Evolutionary conservation across 2,888 invertebrate genomes (phyloP), one percentile per base, ranked within the genome.

Genomic region (Eupithecia pulchellata): DNA sequence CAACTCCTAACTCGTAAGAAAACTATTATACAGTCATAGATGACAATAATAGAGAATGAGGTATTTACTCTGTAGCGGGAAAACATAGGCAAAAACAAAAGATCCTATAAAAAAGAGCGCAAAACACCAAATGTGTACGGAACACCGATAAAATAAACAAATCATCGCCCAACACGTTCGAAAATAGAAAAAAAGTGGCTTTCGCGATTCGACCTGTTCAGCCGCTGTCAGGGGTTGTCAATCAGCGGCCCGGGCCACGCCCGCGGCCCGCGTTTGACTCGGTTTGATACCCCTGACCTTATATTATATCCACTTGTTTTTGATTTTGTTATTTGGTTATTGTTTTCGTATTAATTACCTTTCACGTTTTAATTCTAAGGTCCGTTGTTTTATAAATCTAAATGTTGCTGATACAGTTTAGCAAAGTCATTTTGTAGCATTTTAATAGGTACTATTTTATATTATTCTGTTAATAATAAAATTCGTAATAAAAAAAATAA

Each of bases 201-300:
- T 92, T 93, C 90, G 93, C 93, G 93, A 92, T 87, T 86, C 88
- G 90, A 90, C 92, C 93, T 91, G 91, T 91, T 91, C 89, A 90
- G 88, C 90, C 90, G 90, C 92, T 91, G 92, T 92, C 92, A 80
- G 85, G 80, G 85, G 82, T 32, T 92, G 93, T 91, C 93, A 93
- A 91, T 92, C 93, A 92, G 75, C 76, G 78, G 74, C 79, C 72
- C 64, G 66, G 63, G 72, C 75, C 75, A 73, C 73, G 75, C 76
- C 76, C 69, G 72, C 77, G 68, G 75, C 75, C 72, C 74, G 75
- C 65, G 72, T 78, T 78, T 81, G 76, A 77, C 79, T 78, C 75
- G 71, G 69, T 78, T 78, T 81, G 76, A 77, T 78, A 79, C 74
- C 73, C 76, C 75, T 75, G 71, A 76, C 75, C 77, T 77, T 72